phyloP scores from a whole-genome alignment of 2,888 invertebrate species.

The Drosophila falleni region DNA sequence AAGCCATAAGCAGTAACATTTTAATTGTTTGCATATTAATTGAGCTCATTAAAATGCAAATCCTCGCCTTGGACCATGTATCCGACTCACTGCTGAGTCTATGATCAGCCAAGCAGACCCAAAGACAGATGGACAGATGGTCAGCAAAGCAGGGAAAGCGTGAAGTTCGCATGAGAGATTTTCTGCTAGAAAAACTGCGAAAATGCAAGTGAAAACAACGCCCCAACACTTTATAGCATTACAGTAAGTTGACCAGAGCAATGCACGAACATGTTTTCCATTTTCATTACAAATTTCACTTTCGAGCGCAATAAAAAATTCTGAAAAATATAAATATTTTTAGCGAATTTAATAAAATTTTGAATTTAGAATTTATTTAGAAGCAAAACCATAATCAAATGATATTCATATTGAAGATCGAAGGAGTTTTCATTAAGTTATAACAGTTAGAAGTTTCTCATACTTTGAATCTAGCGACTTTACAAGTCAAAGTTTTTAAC shows the following conservation, averaged over 20 bases:
- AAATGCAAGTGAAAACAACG: constrained; percentile 69
- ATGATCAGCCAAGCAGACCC: constrained; percentile 32
- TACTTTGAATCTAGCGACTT: too few relatives aligned
- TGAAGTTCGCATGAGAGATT: constrained; percentile 61
- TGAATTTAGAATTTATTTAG: too few relatives aligned
- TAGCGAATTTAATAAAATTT: too few relatives aligned
- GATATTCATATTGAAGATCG: too few relatives aligned
- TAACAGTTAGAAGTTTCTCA: too few relatives aligned
- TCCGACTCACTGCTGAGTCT: constrained; percentile 7
- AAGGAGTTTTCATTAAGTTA: too few relatives aligned
- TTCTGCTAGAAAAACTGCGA: constrained; percentile 65
- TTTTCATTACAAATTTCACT: constrained; percentile 56
- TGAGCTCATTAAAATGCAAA: constrained; percentile 75
- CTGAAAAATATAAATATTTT: too few relatives aligned
- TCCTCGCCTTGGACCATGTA: constrained; percentile 33
- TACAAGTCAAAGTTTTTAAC: too few relatives aligned
- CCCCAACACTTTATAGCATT: constrained; percentile 11
- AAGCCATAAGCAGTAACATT: constrained; percentile 65
- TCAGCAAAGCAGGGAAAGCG: constrained; percentile 57
- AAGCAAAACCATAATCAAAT: too few relatives aligned
- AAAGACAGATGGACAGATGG: not conserved
- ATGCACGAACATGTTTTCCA: constrained; percentile 43
- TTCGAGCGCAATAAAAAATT: constrained; percentile 39
- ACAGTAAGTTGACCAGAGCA: constrained; percentile 34
- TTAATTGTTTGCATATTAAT: constrained; percentile 74